phyloP scores from a whole-genome alignment of 2,888 invertebrate genomes.

The Xestia c-nigrum region DNA sequence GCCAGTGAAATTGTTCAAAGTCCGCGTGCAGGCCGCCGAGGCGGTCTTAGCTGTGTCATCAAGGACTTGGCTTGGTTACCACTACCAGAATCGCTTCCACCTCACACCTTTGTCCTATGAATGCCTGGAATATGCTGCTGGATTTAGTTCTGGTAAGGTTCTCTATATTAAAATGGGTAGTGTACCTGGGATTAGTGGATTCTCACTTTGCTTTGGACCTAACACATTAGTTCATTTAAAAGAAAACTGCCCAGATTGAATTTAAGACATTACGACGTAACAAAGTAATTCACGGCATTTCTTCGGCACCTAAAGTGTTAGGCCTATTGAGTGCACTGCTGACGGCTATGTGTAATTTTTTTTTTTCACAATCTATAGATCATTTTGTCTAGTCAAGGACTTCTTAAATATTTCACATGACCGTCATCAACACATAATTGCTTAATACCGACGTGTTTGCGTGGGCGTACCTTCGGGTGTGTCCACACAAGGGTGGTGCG shows the following conservation, averaged over 20 bases:
- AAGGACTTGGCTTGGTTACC: conserved; percentile 99
- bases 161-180: neutral
- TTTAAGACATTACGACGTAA: neutral
- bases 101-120: conserved; percentile 99
- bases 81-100: conserved; percentile 99
- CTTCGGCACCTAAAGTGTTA: conserved; percentile 17
- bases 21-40: conserved; percentile 98
- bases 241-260: neutral
- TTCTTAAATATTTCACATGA: neutral
- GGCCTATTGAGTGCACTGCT: conserved; percentile 15
- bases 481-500: conserved; percentile 82
- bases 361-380: neutral
- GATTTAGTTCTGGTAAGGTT: conserved; percentile 94
- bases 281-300: neutral
- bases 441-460: conserved; percentile 81
- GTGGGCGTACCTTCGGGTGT: conserved; percentile 77
- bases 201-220: conserved; percentile 22
- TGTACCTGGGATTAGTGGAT: neutral
- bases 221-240: conserved; percentile 15
- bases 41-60: conserved; percentile 99
- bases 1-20: conserved; percentile 98
- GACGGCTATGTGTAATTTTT: neutral
- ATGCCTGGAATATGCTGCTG: conserved; percentile 98
- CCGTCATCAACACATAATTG: conserved; percentile 3
- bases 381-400: neutral